Conservation (phyloP, 2,797 vertebrate species). For the Paguma larvata region DNA sequence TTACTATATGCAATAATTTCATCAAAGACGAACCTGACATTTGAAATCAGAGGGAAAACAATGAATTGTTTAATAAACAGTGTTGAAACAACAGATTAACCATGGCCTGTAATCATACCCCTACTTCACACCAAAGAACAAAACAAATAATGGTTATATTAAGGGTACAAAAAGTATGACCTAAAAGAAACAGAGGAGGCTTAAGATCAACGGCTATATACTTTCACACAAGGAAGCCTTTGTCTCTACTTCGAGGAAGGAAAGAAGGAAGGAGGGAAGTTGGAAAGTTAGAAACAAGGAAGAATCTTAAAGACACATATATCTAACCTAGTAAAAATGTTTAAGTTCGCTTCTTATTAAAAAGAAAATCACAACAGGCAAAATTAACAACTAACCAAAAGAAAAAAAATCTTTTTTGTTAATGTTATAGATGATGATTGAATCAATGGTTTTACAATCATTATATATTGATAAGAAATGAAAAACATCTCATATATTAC, state of each 20-base stretch:
- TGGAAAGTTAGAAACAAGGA: not conserved
- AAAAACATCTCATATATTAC: slow-evolving; percentile 15
- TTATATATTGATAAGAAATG: not conserved
- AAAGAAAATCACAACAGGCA: slow-evolving; percentile 18
- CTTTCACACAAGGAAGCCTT: not conserved
- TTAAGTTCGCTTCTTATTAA: not conserved
- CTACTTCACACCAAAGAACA: not conserved
- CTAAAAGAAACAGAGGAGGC: not conserved
- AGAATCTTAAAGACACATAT: not conserved
- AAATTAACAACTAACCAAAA: not conserved
- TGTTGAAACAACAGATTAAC: not conserved
- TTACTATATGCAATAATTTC: not conserved
- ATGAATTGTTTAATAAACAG: not conserved
- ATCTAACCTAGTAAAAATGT: not conserved
- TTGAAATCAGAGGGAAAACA: slow-evolving; percentile 15
- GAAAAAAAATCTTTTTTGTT: not conserved
- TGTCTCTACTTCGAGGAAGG: not conserved
- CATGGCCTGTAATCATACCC: not conserved
- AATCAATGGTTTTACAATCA: not conserved
- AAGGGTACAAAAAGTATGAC: not conserved
- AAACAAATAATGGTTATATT: not conserved
- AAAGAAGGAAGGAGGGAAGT: not conserved
- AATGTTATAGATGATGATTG: not conserved
- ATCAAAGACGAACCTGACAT: not conserved
- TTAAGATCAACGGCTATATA: not conserved